These are phyloP conservation scores for Plectrocnemia conspersa DNA, from an alignment of 1,140 invertebrate species.

Conservation along the genomic window DNA sequence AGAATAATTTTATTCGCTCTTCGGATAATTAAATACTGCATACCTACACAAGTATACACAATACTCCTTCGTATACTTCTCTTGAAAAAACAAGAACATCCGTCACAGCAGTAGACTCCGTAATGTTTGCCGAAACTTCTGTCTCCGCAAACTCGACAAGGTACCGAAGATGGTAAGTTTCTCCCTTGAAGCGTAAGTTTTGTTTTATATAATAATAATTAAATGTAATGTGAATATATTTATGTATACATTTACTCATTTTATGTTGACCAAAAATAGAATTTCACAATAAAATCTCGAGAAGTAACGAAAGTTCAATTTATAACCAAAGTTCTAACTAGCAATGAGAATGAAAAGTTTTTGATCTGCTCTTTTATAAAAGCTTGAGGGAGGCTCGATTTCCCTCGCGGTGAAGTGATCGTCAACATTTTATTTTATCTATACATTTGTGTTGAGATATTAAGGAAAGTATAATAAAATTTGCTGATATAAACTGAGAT, in stretches of 20 bases:
- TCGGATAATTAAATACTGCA: too few species aligned
- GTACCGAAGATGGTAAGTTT: conserved; percentile 24
- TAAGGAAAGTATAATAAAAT: too few species aligned
- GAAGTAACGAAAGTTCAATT: neutral
- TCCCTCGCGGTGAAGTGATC: neutral
- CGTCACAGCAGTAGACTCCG: conserved; percentile 81
- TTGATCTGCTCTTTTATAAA: conserved; percentile 20
- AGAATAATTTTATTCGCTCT: too few species aligned
- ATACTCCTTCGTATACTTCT: conserved; percentile 66
- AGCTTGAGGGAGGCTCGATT: neutral
- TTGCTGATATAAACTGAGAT: too few species aligned
- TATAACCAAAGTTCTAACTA: neutral
- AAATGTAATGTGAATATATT: neutral
- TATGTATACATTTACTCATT: neutral
- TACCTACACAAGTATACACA: conserved; percentile 73
- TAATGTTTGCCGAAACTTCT: conserved; percentile 85
- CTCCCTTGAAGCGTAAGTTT: conserved; percentile 19
- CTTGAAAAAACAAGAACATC: conserved; percentile 88
- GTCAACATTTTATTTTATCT: conserved; percentile 5
- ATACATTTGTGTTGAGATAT: too few species aligned
- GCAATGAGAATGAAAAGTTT: conserved; percentile 5
- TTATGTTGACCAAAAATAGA: neutral
- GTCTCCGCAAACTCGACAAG: conserved; percentile 77
- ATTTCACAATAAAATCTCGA: too few species aligned
- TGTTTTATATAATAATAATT: neutral